phyloP scores from a whole-genome alignment of 2,888 invertebrate species.

The Amiota communis region DNA sequence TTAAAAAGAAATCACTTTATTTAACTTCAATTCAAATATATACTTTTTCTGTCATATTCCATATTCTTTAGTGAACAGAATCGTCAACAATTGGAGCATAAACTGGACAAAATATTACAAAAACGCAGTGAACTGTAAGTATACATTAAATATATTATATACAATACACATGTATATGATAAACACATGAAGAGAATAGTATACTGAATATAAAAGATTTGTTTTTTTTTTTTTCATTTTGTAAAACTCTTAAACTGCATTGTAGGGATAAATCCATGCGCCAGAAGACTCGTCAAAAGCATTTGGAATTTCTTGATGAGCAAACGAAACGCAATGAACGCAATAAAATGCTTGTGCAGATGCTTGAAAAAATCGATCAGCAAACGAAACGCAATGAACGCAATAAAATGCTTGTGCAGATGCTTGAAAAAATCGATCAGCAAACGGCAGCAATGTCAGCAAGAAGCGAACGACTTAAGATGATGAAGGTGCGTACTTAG shows the following conservation, averaged over 20 bases:
- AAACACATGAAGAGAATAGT: background rate
- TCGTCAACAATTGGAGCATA: conserved; percentile 75
- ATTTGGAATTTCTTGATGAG: conserved; percentile 75
- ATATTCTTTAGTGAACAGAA: conserved; percentile 74
- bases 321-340: conserved; percentile 77
- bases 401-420: conserved; percentile 76
- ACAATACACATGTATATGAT: no score
- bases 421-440: conserved; percentile 77
- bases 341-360: conserved; percentile 76
- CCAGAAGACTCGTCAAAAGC: conserved; percentile 66
- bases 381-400: conserved; percentile 77
- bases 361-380: conserved; percentile 77
- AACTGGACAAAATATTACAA: conserved; percentile 75
- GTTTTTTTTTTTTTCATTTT: background rate
- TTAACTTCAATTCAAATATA: no score
- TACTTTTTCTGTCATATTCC: background rate
- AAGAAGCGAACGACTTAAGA: conserved; percentile 77
- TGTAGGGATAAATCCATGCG: conserved; percentile 66
- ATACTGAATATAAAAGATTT: background rate
- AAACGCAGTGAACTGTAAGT: conserved; percentile 75
- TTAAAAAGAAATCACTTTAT: no score
- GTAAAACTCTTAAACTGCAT: background rate
- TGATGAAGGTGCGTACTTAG: conserved; percentile 73
- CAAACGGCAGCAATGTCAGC: conserved; percentile 76
- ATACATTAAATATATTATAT: conserved; percentile 32